Conservation (phyloP, 2,113 vertebrate species). For the Ursus arctos region DNA sequence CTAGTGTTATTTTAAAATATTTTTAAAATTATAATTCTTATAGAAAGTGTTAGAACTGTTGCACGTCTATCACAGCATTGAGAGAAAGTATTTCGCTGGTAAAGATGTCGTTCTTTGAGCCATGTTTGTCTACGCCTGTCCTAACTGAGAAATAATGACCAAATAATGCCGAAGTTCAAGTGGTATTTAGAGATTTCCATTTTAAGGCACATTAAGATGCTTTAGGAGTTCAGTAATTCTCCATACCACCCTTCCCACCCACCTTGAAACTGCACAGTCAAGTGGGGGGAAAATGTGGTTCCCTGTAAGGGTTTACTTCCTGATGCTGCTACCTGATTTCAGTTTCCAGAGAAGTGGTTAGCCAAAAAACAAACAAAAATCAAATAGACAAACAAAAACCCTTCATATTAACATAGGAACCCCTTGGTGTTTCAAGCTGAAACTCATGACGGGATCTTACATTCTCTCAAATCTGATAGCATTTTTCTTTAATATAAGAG, state of each 20-base stretch:
- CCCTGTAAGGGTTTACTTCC: background rate
- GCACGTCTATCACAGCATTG: background rate
- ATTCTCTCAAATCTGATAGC: background rate
- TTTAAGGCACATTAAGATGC: background rate
- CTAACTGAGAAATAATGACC: slow-evolving; percentile 42
- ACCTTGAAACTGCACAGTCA: slow-evolving; percentile 54
- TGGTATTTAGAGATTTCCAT: background rate
- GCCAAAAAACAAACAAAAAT: background rate
- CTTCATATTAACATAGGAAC: slow-evolving; percentile 17
- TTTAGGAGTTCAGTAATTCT: slow-evolving; percentile 55
- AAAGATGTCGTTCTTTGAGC: background rate
- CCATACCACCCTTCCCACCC: background rate
- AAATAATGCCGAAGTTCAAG: slow-evolving; percentile 31
- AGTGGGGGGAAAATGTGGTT: background rate
- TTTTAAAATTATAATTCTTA: slow-evolving; percentile 26
- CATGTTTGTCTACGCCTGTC: background rate
- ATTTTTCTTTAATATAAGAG: slow-evolving; percentile 43
- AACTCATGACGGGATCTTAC: background rate
- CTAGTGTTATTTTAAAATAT: slow-evolving; percentile 8
- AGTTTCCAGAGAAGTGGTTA: slow-evolving; percentile 36
- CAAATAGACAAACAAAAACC: background rate
- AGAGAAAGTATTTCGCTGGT: background rate
- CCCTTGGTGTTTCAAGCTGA: slow-evolving; percentile 19
- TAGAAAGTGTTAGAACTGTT: background rate
- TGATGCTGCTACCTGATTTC: slow-evolving; percentile 44